Percentiles rank a stretch among this genome's conserved stretches.
phyloP scores from a whole-genome alignment of 2,113 vertebrate species.

The Antigone vipio region DNA sequence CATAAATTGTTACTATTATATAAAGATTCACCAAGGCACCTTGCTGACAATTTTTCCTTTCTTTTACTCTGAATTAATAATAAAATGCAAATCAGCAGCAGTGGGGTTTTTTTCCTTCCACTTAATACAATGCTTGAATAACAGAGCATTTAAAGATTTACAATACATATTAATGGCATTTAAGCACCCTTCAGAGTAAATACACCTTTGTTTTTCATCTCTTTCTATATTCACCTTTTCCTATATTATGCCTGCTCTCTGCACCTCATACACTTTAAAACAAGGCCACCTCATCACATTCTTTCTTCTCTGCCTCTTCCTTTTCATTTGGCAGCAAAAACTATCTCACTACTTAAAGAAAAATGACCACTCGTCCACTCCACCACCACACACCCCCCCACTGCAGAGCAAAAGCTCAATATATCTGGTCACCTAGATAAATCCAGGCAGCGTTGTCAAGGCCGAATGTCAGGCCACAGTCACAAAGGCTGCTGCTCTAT shows the following conservation, averaged over 20 bases:
- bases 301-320: not conserved
- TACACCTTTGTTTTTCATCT: constrained; percentile 8
- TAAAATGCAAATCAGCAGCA: constrained; percentile 52
- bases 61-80: constrained; percentile 55
- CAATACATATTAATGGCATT: constrained; percentile 26
- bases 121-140: constrained; percentile 28
- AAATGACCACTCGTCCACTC: constrained; percentile 27
- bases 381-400: not conserved
- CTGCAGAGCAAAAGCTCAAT: constrained; percentile 9
- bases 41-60: constrained; percentile 24
- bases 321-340: constrained; percentile 37
- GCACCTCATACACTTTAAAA: not conserved
- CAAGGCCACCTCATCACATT: not conserved
- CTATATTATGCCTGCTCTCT: not conserved
- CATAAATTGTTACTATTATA: constrained; percentile 42
- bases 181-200: constrained; percentile 23
- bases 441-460: constrained; percentile 49
- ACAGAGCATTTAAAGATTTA: constrained; percentile 32
- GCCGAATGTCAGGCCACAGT: constrained; percentile 33
- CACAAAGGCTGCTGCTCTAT: constrained; percentile 35
- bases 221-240: not conserved
- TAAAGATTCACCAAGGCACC: not conserved
- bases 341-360: constrained; percentile 26
- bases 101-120: not conserved
- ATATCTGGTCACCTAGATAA: constrained; percentile 55